Evolutionary conservation across 1,140 invertebrate genomes (phyloP).

Genomic region (Leptinotarsa texana): DNA sequence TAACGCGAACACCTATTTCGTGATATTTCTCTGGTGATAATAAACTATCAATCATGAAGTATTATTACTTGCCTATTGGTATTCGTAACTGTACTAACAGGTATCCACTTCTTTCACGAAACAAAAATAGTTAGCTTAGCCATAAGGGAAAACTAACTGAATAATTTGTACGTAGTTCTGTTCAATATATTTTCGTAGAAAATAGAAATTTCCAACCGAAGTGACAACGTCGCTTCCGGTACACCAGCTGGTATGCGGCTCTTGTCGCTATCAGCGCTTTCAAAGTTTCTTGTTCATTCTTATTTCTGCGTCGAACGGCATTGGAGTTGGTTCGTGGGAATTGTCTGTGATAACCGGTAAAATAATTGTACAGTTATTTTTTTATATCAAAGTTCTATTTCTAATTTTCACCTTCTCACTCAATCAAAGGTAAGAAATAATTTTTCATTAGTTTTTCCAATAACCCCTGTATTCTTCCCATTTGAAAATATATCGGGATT

Average conservation of each 20-base stretch:
- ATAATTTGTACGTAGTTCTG: too few species aligned
- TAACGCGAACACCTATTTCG: too few species aligned
- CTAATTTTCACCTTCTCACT: not conserved
- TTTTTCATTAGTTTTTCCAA: not conserved
- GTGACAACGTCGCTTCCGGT: not conserved
- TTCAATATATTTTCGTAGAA: too few species aligned
- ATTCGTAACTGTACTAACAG: too few species aligned
- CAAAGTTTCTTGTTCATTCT: constrained; percentile 1
- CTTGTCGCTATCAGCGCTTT: not conserved
- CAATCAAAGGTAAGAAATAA: constrained; percentile 24
- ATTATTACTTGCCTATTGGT: too few species aligned
- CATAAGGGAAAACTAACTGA: too few species aligned
- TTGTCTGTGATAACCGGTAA: constrained; percentile 23
- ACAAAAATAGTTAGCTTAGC: too few species aligned
- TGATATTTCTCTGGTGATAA: too few species aligned
- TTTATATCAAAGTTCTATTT: constrained; percentile 14
- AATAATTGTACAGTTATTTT: constrained; percentile 24
- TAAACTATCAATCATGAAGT: too few species aligned
- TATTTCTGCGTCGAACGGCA: constrained; percentile 4
- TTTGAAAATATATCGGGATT: not conserved
- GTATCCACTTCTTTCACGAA: too few species aligned
- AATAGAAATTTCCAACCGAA: not conserved
- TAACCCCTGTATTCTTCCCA: not conserved
- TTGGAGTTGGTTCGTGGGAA: constrained; percentile 15
- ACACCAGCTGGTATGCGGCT: constrained; percentile 3